These are phyloP conservation scores for Mayetiola destructor DNA, from an alignment of 2,888 invertebrate genomes.

Conservation along the genomic window DNA sequence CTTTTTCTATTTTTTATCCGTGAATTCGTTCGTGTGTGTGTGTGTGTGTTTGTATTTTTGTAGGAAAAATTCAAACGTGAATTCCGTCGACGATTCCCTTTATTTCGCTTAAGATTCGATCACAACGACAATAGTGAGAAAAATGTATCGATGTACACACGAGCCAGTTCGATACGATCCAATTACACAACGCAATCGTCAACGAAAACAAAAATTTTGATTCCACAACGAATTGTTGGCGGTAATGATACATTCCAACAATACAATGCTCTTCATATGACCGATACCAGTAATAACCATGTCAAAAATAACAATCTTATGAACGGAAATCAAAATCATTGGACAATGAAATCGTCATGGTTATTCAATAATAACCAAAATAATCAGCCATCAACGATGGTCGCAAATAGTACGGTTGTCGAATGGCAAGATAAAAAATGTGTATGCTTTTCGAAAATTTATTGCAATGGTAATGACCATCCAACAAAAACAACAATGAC, in stretches of 20 bases:
- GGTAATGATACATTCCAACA: slow-evolving; percentile 6
- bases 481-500: not conserved
- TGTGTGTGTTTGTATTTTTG: slow-evolving; percentile 19
- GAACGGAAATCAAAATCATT: not conserved
- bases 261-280: not conserved
- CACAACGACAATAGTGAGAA: slow-evolving; percentile 29
- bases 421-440: slow-evolving; percentile 14
- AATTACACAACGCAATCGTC: slow-evolving; percentile 27
- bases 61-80: slow-evolving; percentile 70
- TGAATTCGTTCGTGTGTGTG: slow-evolving; percentile 18
- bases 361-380: slow-evolving; percentile 6
- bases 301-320: not conserved
- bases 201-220: slow-evolving; percentile 5
- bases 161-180: slow-evolving; percentile 33
- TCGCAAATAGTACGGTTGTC: not conserved
- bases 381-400: not conserved
- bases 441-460: slow-evolving; percentile 13
- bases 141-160: slow-evolving; percentile 32
- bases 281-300: not conserved
- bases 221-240: not conserved
- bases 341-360: slow-evolving; percentile 3
- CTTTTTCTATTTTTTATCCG: slow-evolving; percentile 1
- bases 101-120: slow-evolving; percentile 35
- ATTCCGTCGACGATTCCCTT: slow-evolving; percentile 54
- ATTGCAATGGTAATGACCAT: slow-evolving; percentile 6